Base-by-base conservation (phyloP, 2,888 invertebrate genomes). In the Drosophila parthenogenetica region DNA sequence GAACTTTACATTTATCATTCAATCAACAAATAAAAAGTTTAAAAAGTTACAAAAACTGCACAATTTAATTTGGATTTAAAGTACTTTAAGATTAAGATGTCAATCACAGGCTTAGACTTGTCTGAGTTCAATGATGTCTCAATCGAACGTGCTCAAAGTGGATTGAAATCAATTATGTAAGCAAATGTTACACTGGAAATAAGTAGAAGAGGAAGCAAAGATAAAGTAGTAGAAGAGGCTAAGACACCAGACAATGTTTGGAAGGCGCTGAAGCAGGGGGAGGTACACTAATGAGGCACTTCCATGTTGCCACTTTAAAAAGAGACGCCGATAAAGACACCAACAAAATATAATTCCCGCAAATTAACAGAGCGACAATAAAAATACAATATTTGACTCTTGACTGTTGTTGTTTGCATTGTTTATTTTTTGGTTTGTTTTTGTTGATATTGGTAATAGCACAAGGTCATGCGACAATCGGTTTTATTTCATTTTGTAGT, bases 401-500 rank as follows among this genome's bases (percentile, higher is more conserved):
- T 13, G 46, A 66, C 57, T 60, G 42, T 53, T 45, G 22, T 40
- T 42, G 42, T 43, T 39, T 5, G 39, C 60, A 8, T 68, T 35
- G 22, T 32, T 29, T 57, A 43, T 14, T 51, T 46, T 29, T 39
- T 37, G 22, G 19, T 60, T 64, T 61, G 16, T 25, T 55, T 7
- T 58, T 60, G 37, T 29, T 64, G 7, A 11, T 46, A 45, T 61
- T 45, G 11, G 51, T 65, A 71, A 80, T 69, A 69, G 55, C 49
- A 54, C 77, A 79, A 77, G 88, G 86, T 87, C 88, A 69, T 35
- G 35, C 35, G 61, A 51, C 63, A 63, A 66, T 62, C 49, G 40
- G 71, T 16, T 60, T 65, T 57, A 48, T 11, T n/a, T 51, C 25
- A 11, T 17, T 62, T 51, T 72, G 14, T 40, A 43, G 42, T 72